Base-by-base conservation (phyloP, 2,113 vertebrate genomes). In the Ahaetulla prasina region DNA sequence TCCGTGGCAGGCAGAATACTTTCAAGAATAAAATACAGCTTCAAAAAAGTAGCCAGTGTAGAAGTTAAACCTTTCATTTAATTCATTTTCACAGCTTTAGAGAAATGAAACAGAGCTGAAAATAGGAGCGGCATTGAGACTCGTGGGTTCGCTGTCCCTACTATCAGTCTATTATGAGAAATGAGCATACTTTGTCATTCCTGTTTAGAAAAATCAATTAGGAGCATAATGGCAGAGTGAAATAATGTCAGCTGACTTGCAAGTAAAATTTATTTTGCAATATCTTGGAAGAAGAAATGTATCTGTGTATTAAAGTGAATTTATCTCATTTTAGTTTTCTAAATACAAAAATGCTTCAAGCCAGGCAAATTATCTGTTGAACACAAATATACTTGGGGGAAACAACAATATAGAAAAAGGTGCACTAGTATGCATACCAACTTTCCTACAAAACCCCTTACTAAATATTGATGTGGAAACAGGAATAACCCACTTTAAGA, bases 111-210 rank as follows among this genome's bases (percentile, higher is more conserved):
- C 68, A 35, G 11, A 74, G 6, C n/a, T 80, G n/a, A 80, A 80
- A 80, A 80, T 80, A 39, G 7, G n/a, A n/a, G 68, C n/a, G 20
- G 16, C 0, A 0, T 30, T 63, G 60, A 30, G 27, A n/a, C 4
- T 14, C 0, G 7, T 80, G 0, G 0, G 16, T 39, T 80, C 18
- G 2, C n/a, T 39, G 2, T 39, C n/a, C n/a, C n/a, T 39, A 39
- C 68, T 80, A 20, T 74, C n/a, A 20, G 68, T 18, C 2, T 39
- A 80, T 39, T 80, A 39, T 80, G 7, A 80, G 68, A 39, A 80
- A 80, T 39, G 16, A 80, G n/a, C n/a, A 20, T 39, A 80, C 1
- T 80, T 80, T 39, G 16, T 80, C 68, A 39, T 80, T 80, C 68
- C 16, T 80, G 16, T 80, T 80, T 80, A 80, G 68, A 80, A 80